These are phyloP conservation scores for Hemibagrus wyckioides DNA, from an alignment of 2,113 vertebrate genomes.

Conservation along the genomic window DNA sequence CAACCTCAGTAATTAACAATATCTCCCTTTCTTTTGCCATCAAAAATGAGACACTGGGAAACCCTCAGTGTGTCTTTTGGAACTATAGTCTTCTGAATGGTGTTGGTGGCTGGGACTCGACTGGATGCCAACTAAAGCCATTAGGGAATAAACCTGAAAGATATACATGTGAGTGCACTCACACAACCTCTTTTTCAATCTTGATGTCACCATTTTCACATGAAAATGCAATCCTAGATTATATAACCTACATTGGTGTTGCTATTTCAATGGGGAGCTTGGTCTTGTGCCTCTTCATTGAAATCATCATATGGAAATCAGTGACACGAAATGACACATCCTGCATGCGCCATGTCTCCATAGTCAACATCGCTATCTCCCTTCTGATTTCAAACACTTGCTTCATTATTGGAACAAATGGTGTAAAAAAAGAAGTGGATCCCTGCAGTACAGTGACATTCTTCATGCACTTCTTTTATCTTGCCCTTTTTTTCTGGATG, in stretches of 20 bases:
- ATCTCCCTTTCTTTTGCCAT: slow-evolving; percentile 73
- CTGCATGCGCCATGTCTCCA: slow-evolving; percentile 81
- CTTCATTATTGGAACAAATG: slow-evolving; percentile 74
- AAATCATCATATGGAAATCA: slow-evolving; percentile 76
- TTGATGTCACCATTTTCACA: slow-evolving; percentile 6
- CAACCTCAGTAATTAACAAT: slow-evolving; percentile 60
- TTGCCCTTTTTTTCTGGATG: slow-evolving; percentile 95
- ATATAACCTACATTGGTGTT: slow-evolving; percentile 71
- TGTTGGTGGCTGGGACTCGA: slow-evolving; percentile 70
- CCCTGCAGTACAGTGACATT: slow-evolving; percentile 80
- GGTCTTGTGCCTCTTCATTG: slow-evolving; percentile 77
- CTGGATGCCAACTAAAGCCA: slow-evolving; percentile 55
- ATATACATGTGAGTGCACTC: slow-evolving; percentile 14
- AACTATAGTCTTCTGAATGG: slow-evolving; percentile 64
- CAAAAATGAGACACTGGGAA: slow-evolving; percentile 59
- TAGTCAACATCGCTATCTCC: slow-evolving; percentile 81
- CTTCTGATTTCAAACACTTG: slow-evolving; percentile 78
- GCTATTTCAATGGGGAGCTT: slow-evolving; percentile 79
- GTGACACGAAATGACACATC: slow-evolving; percentile 78
- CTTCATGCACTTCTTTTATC: slow-evolving; percentile 87
- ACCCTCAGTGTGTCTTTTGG: slow-evolving; percentile 79
- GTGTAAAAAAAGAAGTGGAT: slow-evolving; percentile 44
- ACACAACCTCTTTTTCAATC: slow-evolving; percentile 40
- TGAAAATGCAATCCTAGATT: neutral
- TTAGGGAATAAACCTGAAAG: neutral